Percentiles rank a stretch among this genome's conserved stretches.
Conservation (phyloP, 2,113 vertebrate genomes). For the Perognathus longimembris region DNA sequence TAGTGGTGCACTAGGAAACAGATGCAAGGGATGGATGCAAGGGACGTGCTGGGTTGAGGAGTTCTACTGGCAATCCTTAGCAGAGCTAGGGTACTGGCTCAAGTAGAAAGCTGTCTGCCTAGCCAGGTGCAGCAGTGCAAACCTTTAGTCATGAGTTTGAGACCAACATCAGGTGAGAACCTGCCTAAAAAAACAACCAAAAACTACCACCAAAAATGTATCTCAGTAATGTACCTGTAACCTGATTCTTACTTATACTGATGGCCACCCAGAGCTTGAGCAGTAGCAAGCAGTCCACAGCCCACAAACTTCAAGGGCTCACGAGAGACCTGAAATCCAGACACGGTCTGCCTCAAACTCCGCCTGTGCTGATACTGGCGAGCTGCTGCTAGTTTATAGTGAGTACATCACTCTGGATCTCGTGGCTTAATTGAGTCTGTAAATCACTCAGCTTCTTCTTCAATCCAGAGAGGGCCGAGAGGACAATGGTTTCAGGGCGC, state of each 20-base stretch:
- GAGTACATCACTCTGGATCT: slow-evolving; percentile 97
- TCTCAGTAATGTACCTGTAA: not conserved
- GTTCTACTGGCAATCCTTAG: no score
- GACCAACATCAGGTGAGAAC: no score
- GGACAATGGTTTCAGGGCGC: slow-evolving; percentile 96
- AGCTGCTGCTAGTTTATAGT: slow-evolving; percentile 92
- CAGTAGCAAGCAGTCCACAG: not conserved
- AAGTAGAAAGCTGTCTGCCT: not conserved
- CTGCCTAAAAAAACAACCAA: no score
- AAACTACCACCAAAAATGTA: not conserved
- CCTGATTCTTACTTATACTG: not conserved
- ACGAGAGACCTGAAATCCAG: not conserved
- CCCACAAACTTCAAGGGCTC: not conserved
- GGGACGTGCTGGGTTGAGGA: not conserved
- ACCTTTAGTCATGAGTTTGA: no score
- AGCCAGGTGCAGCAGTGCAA: no score
- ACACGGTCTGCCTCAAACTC: not conserved
- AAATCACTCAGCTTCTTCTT: slow-evolving; percentile 99
- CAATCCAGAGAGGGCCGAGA: slow-evolving; percentile 94
- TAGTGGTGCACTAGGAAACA: not conserved
- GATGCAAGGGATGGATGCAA: not conserved
- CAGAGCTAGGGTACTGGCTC: not conserved
- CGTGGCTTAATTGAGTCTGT: slow-evolving; percentile 97
- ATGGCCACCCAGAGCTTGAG: not conserved
- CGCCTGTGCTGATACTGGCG: not conserved